A percentile compares a stretch with the other conserved stretches of the same genome.
Evolutionary conservation across 2,113 vertebrate species (phyloP).

Genomic region (Emydocephalus ijimae): DNA sequence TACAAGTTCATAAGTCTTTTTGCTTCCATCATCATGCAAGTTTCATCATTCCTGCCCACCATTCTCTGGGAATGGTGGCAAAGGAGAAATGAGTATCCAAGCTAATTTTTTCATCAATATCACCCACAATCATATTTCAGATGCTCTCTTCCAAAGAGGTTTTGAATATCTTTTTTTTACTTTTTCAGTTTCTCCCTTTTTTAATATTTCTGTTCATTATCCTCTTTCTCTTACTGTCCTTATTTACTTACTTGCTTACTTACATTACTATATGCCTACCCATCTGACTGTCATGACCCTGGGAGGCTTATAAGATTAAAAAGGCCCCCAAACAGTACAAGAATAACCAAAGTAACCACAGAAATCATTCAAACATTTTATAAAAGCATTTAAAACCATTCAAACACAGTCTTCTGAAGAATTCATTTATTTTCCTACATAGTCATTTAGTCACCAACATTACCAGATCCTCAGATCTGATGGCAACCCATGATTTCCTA

Average conservation of each 20-base stretch:
- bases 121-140: background rate
- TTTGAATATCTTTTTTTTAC: background rate
- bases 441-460: background rate
- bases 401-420: background rate
- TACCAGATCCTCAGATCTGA: background rate
- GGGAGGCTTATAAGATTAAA: background rate
- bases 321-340: background rate
- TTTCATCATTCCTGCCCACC: background rate
- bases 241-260: background rate
- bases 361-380: background rate
- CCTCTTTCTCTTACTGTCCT: slow-evolving; percentile 26
- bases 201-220: slow-evolving; percentile 5
- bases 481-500: background rate
- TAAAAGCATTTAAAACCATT: background rate
- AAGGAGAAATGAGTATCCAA: background rate
- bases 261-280: background rate
- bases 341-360: background rate
- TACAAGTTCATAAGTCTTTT: background rate
- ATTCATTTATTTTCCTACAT: background rate
- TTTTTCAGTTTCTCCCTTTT: background rate
- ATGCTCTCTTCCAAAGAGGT: background rate
- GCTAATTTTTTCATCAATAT: background rate
- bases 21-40: background rate
- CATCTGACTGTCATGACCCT: background rate
- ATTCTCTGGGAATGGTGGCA: background rate